Evolutionary conservation across 1,140 invertebrate genomes (phyloP).

Genomic region (Ceratitis capitata): DNA sequence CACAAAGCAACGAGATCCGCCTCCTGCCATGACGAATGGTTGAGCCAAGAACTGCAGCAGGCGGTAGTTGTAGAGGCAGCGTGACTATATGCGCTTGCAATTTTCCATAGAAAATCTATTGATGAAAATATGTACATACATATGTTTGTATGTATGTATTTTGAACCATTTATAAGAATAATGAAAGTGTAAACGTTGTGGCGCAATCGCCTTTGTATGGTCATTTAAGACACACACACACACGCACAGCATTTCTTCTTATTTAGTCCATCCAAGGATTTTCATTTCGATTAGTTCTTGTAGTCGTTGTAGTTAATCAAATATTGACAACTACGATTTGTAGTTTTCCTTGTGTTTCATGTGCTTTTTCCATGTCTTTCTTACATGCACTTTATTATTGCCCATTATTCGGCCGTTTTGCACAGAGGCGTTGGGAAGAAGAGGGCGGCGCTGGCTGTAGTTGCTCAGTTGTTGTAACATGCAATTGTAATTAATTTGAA

Average conservation of each 20-base stretch:
- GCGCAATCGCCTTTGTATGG: neutral
- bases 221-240: neutral
- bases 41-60: neutral
- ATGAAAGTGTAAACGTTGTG: constrained; percentile 15
- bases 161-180: neutral
- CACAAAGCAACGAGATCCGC: neutral
- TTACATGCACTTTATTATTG: neutral
- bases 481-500: constrained; percentile 36
- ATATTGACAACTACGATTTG: constrained; percentile 32
- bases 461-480: neutral
- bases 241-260: neutral
- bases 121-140: too few relatives aligned
- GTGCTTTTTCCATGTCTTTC: neutral
- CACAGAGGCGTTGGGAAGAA: neutral
- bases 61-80: too few relatives aligned
- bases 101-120: neutral
- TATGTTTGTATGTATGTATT: too few relatives aligned
- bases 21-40: neutral
- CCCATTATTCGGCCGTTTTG: neutral
- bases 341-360: neutral
- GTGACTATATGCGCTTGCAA: neutral
- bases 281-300: constrained; percentile 28
- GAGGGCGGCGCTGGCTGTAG: neutral
- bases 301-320: constrained; percentile 32
- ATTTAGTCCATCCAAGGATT: neutral